phyloP scores from a whole-genome alignment of 35 echinoderm and acorn worm genomes.

The Amphiura filiformis region DNA sequence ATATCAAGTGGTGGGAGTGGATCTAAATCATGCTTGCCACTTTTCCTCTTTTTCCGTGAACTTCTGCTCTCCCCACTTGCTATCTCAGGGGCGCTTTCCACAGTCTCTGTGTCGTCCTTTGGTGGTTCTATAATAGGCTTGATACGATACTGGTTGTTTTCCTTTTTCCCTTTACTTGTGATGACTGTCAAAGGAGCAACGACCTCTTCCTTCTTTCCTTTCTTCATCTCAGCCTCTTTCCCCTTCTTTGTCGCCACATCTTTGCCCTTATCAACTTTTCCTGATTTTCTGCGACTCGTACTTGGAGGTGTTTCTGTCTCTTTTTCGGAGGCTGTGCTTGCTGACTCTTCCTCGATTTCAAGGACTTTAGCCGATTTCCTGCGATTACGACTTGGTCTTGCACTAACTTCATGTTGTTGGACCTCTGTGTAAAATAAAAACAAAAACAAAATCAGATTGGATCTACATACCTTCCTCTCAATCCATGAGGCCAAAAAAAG shows the following conservation, averaged over 20 bases:
- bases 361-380: slow-evolving; percentile 33
- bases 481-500: too few species aligned
- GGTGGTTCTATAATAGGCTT: slow-evolving; percentile 41
- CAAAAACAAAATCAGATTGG: too few species aligned
- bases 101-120: neutral
- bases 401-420: neutral
- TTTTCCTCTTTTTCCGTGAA: neutral
- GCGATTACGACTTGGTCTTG: slow-evolving; percentile 27
- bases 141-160: neutral
- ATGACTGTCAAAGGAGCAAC: neutral
- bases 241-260: neutral
- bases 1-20: neutral
- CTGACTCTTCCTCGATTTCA: slow-evolving; percentile 4
- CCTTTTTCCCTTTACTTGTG: slow-evolving; percentile 3
- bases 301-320: neutral
- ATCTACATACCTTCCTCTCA: too few species aligned
- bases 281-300: neutral
- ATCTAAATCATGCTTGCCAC: slow-evolving; percentile 19
- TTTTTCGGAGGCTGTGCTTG: neutral
- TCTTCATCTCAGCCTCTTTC: neutral
- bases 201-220: neutral
- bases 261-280: neutral
- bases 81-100: neutral
- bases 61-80: neutral
- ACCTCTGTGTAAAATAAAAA: neutral